Conservation (phyloP, 2,797 vertebrate species). For the Pitangus sulphuratus region DNA sequence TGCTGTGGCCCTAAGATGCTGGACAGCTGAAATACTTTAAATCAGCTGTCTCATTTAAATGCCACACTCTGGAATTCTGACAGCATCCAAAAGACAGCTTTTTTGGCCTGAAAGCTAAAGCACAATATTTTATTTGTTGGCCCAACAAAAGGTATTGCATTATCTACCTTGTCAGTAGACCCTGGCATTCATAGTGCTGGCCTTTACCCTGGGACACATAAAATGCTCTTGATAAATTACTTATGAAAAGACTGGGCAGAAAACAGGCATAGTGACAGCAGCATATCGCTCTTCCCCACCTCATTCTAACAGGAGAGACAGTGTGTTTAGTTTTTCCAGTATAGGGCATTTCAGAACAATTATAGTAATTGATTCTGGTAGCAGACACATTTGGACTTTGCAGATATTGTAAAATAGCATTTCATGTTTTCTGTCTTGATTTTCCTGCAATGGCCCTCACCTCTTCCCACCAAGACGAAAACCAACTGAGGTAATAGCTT, state of each 20-base stretch:
- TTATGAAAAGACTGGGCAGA: not conserved
- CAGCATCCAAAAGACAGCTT: not conserved
- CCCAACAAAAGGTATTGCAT: conserved; percentile 23
- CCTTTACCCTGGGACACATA: not conserved
- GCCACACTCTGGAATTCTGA: not conserved
- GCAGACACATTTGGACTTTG: not conserved
- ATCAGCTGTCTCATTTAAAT: conserved; percentile 27
- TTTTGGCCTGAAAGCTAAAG: not conserved
- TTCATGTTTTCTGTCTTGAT: not conserved
- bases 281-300: not conserved
- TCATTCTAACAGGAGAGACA: not conserved
- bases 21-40: not conserved
- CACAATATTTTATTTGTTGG: conserved; percentile 29
- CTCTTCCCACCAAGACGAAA: not conserved
- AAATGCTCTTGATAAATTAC: not conserved
- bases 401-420: not conserved
- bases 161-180: conserved; percentile 18
- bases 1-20: not conserved
- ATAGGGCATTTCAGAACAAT: not conserved
- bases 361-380: not conserved
- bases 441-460: rapidly evolving
- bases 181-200: conserved; percentile 21
- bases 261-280: not conserved
- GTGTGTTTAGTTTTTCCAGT: not conserved
- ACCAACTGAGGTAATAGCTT: not conserved